Base-by-base conservation (phyloP, 2,797 vertebrate species). In the Alexandromys oeconomus region DNA sequence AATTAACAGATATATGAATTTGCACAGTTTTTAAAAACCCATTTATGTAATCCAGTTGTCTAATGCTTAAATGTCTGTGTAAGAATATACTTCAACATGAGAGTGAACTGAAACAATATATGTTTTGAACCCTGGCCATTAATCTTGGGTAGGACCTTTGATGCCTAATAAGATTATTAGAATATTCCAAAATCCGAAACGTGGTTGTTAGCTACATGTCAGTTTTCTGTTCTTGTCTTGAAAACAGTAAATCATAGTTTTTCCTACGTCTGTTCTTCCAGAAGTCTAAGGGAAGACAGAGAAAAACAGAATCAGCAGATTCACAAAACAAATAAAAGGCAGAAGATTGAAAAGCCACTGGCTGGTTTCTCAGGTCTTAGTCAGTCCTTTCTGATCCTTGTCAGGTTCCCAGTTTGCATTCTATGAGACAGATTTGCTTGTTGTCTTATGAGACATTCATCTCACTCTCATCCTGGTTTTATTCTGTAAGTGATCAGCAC, bases 301-400 rank as follows among this genome's bases (percentile, higher is more conserved):
- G 27, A 76, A 71, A 81, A 89, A 59, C 40, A 95, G 29, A 89
- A 84, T 73, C 48, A 92, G 54, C 48, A 97, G 40, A 48, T 74
- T 40, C 34, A 5, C 40, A 73, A n/a, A 92, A 0, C 46, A n/a
- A 89, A 80, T 15, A 57, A 91, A 81, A 85, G 2, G 1, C 40
- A 77, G 48, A 34, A 92, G 40, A n/a, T 40, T 96, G 19, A 40
- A 63, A 95, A 94, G 74, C 23, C 5, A 74, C 54, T 14, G 59
- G 59, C 31, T 27, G 13, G 10, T 59, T 80, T 96, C 82, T n/a
- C 4, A 57, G 3, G 2, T 61, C 27, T 12, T 94, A 9, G 43
- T 89, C 31, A 81, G 19, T 59, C 3, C 27, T n/a, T 15, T 90
- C 14, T 84, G 9, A 51, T 48, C 6, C 6, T 2, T 59, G 23